These are phyloP conservation scores for Pollenia griseotomentosa DNA, from an alignment of 2,888 invertebrate species.

Conservation along the genomic window DNA sequence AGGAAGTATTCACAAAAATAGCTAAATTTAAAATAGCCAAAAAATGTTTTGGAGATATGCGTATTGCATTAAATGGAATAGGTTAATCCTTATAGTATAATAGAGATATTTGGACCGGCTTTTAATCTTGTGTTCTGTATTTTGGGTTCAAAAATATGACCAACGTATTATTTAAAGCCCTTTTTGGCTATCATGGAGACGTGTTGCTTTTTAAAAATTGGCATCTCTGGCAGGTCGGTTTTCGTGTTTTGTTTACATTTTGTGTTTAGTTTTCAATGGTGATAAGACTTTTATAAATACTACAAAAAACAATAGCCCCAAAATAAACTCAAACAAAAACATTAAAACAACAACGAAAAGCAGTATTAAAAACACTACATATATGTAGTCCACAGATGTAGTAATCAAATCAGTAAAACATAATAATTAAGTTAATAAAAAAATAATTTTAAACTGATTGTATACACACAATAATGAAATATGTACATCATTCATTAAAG, in stretches of 20 bases:
- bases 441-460: conserved; percentile 40
- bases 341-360: conserved; percentile 9
- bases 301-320: conserved; percentile 11
- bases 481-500: conserved; percentile 33
- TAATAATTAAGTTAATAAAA: conserved; percentile 52
- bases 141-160: too few species aligned
- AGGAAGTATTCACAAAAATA: too few species aligned
- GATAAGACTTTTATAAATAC: conserved; percentile 45
- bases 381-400: conserved; percentile 1
- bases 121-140: too few species aligned
- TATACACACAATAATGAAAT: conserved; percentile 33
- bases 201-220: too few species aligned
- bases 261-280: background rate
- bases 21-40: too few species aligned
- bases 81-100: too few species aligned
- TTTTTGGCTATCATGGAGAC: too few species aligned
- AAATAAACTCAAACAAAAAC: background rate
- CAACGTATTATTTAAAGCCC: too few species aligned
- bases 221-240: too few species aligned
- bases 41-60: too few species aligned
- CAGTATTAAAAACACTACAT: background rate
- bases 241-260: conserved; percentile 47
- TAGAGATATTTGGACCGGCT: too few species aligned
- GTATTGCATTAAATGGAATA: too few species aligned
- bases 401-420: conserved; percentile 25